Conservation (phyloP, 2,888 invertebrate species). For the Tillus elongatus region DNA sequence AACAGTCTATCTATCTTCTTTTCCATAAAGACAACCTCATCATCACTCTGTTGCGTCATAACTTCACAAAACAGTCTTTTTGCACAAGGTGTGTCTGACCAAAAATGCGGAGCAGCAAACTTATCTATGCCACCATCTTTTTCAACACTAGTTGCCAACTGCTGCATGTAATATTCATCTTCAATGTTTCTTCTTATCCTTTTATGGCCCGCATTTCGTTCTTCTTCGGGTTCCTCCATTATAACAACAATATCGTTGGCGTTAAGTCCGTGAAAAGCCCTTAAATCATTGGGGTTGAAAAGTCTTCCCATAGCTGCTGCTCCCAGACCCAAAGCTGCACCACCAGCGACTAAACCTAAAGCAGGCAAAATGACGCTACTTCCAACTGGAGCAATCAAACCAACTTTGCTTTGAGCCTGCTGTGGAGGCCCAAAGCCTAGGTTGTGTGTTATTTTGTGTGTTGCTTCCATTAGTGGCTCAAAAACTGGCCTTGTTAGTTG, state of each 20-base stretch:
- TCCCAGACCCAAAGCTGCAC: constrained; percentile 71
- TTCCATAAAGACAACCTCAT: constrained; percentile 66
- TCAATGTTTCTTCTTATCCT: constrained; percentile 30
- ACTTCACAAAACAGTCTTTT: constrained; percentile 70
- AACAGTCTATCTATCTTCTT: constrained; percentile 69
- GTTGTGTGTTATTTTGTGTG: constrained; percentile 70
- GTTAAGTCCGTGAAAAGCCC: constrained; percentile 27
- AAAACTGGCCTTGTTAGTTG: constrained; percentile 58
- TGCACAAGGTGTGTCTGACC: constrained; percentile 69
- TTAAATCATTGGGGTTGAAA: constrained; percentile 40
- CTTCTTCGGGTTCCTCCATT: constrained; percentile 25
- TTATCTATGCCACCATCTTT: constrained; percentile 28
- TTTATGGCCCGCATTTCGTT: constrained; percentile 20
- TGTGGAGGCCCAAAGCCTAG: constrained; percentile 51
- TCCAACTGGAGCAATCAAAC: constrained; percentile 48
- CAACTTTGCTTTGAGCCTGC: constrained; percentile 54
- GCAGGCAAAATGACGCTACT: constrained; percentile 63
- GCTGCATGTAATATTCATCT: constrained; percentile 38
- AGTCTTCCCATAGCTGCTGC: constrained; percentile 70
- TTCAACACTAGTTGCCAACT: constrained; percentile 33
- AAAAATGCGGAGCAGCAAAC: constrained; percentile 42
- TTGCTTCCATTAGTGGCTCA: constrained; percentile 68
- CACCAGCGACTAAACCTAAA: constrained; percentile 69
- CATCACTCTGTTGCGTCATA: constrained; percentile 58
- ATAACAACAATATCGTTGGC: constrained; percentile 33